These are phyloP conservation scores for Liodrosophila aerea DNA, from an alignment of 2,888 invertebrate species.

Conservation along the genomic window DNA sequence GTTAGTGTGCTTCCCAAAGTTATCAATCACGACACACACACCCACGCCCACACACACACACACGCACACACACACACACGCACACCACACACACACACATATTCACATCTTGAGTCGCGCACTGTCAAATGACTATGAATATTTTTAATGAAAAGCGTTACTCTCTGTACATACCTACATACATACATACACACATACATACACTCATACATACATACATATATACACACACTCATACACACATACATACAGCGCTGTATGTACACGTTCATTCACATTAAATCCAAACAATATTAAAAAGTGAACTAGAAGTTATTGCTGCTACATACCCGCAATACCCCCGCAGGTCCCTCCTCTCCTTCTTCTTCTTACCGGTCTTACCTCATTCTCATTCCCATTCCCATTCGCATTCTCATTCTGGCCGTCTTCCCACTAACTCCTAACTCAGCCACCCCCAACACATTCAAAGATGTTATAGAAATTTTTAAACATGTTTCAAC, in stretches of 20 bases:
- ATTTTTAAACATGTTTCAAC: slow-evolving; percentile 76
- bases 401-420: slow-evolving; percentile 6
- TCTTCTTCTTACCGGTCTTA: not conserved
- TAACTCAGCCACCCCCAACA: not conserved
- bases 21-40: slow-evolving; percentile 40
- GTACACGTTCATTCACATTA: slow-evolving; percentile 28
- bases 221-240: not conserved
- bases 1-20: slow-evolving; percentile 16
- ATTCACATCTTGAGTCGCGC: slow-evolving; percentile 2
- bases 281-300: slow-evolving; percentile 73
- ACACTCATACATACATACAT: not conserved
- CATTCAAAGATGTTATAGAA: slow-evolving; percentile 65
- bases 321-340: slow-evolving; percentile 1
- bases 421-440: slow-evolving; percentile 18
- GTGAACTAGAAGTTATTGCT: slow-evolving; percentile 74
- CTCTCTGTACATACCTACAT: not conserved
- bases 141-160: slow-evolving; percentile 68
- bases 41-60: slow-evolving; percentile 12
- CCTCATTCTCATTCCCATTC: slow-evolving; percentile 4
- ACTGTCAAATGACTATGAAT: slow-evolving; percentile 62
- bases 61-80: slow-evolving; percentile 17
- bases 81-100: slow-evolving; percentile 17
- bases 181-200: slow-evolving; percentile 1
- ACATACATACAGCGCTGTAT: no score
- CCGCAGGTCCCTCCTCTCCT: not conserved